Percentiles rank a stretch among this genome's conserved stretches.
phyloP scores from a whole-genome alignment of 2,888 invertebrate species.

The Argyresthia goedartella region DNA sequence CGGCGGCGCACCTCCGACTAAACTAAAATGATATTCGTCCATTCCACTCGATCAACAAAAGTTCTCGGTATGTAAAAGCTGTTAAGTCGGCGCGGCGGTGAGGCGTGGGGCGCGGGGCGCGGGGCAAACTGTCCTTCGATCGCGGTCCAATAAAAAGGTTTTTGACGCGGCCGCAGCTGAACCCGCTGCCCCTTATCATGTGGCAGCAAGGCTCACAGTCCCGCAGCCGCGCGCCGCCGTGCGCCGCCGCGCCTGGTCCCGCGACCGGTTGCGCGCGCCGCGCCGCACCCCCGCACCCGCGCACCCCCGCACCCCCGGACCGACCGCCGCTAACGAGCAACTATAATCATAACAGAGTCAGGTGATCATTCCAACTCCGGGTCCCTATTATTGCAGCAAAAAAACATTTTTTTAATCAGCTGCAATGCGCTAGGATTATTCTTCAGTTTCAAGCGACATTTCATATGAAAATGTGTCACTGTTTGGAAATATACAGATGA shows the following conservation, averaged over 20 bases:
- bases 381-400: constrained; percentile 5
- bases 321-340: no score
- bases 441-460: no score
- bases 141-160: constrained; percentile 40
- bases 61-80: constrained; percentile 14
- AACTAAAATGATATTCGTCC: constrained; percentile 4
- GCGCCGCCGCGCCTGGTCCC: constrained; percentile 14
- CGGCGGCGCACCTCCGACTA: no score
- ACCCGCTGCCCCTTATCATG: not conserved
- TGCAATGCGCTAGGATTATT: no score
- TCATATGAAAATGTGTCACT: no score
- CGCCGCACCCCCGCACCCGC: constrained; percentile 12
- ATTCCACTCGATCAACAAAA: constrained; percentile 17
- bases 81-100: no score
- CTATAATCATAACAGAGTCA: constrained; percentile 20
- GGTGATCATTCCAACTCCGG: constrained; percentile 25
- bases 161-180: constrained; percentile 22
- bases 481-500: no score
- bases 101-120: constrained; percentile 10
- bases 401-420: not conserved
- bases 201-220: not conserved
- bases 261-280: constrained; percentile 29
- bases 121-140: constrained; percentile 35
- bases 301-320: constrained; percentile 10
- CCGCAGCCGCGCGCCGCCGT: not conserved